Evolutionary conservation across 2,113 vertebrate genomes (phyloP).

Genomic region (Blennius ocellaris): DNA sequence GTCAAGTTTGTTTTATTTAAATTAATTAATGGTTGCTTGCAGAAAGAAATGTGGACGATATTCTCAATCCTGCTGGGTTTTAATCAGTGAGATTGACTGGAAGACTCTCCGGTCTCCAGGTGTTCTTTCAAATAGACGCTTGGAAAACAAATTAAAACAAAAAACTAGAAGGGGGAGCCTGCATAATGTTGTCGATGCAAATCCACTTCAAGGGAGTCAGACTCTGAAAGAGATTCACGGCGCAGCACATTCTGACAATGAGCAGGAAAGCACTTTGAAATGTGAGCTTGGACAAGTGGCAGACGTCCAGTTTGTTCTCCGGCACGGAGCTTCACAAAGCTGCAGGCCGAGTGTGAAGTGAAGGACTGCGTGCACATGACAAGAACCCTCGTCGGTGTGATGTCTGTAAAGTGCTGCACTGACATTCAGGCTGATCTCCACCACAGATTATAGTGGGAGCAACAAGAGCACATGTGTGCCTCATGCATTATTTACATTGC

Average conservation of each 20-base stretch:
- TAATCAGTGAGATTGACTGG: too few relatives aligned
- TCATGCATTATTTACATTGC: background rate
- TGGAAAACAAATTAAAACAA: too few relatives aligned
- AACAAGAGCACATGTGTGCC: background rate
- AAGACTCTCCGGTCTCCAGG: constrained; percentile 11
- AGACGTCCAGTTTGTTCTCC: constrained; percentile 33
- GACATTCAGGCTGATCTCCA: background rate
- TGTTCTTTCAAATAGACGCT: constrained; percentile 25
- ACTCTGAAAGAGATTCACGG: constrained; percentile 42
- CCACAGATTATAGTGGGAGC: background rate
- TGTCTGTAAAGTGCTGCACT: background rate
- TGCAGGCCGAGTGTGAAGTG: constrained; percentile 19
- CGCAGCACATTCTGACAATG: constrained; percentile 28
- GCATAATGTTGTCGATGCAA: constrained; percentile 36
- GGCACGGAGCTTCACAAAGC: constrained; percentile 12
- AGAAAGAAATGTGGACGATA: background rate
- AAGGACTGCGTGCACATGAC: constrained; percentile 27
- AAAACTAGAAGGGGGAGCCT: background rate
- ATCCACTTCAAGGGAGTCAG: constrained; percentile 33
- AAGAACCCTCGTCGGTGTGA: background rate
- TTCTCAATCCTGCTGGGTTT: too few relatives aligned
- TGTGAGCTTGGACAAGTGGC: constrained; percentile 35
- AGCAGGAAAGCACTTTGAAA: constrained; percentile 36
- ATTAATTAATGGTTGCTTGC: too few relatives aligned
- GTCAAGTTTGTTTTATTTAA: constrained; percentile 31